Evolutionary conservation across 2,113 vertebrate species (phyloP).

Genomic region (Limanda limanda): DNA sequence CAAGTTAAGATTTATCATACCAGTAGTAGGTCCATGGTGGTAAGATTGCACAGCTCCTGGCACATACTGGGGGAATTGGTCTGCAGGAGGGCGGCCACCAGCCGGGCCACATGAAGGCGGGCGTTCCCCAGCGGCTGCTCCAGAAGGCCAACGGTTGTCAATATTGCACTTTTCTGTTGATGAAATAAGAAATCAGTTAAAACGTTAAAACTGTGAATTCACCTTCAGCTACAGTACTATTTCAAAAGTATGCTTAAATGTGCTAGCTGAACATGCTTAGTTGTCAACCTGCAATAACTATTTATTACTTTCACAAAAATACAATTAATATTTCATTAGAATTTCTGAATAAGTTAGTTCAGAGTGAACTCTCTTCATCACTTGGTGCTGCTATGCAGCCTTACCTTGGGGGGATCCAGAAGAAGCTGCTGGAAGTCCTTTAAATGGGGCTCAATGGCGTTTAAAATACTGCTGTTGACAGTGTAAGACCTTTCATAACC

Average conservation of each 20-base stretch:
- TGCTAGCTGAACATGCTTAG: neutral
- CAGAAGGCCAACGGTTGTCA: constrained; percentile 93
- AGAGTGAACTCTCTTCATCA: neutral
- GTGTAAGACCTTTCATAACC: constrained; percentile 92
- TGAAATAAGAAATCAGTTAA: neutral
- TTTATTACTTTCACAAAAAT: too few species aligned
- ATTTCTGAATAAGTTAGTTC: neutral
- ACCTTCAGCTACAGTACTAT: neutral
- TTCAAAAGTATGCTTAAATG: neutral
- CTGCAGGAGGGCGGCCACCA: constrained; percentile 93
- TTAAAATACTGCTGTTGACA: constrained; percentile 91
- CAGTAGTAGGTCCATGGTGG: constrained; percentile 92
- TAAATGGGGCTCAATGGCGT: constrained; percentile 91
- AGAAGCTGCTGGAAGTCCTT: constrained; percentile 97
- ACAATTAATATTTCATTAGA: too few species aligned
- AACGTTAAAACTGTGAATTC: neutral
- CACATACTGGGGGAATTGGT: constrained; percentile 90
- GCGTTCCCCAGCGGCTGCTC: constrained; percentile 95
- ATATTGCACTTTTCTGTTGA: constrained; percentile 89
- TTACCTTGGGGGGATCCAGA: constrained; percentile 94
- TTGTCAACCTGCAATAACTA: too few species aligned
- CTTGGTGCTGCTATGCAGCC: neutral
- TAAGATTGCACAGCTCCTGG: constrained; percentile 92
- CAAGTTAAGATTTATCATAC: constrained; percentile 75
- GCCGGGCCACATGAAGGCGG: constrained; percentile 91